Base-by-base conservation (phyloP, 2,888 invertebrate species). In the Digitonthophagus gazella region DNA sequence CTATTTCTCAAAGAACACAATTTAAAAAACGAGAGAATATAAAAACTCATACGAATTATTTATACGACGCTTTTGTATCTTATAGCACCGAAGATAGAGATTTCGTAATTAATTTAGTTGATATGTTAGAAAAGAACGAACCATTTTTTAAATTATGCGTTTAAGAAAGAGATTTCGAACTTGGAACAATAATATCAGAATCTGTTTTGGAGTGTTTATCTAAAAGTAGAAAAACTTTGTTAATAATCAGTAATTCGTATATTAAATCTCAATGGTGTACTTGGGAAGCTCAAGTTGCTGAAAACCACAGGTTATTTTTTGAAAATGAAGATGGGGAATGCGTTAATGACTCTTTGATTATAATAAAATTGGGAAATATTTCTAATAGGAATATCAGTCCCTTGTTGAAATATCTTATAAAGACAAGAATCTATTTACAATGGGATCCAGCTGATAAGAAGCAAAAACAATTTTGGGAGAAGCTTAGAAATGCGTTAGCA, bases 221-320 rank as follows among this genome's bases (percentile, higher is more conserved):
- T 22, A 85, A 86, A 67, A 89, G 90, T 77, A 86, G 87, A 70
- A 88, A 87, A 76, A 87, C 90, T 11, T 83, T 92, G 68, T 80
- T 92, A 67, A 82, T 92, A 6, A 84, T 92, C 63, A 91, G 91
- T 68, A 87, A 89, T 75, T 85, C 86, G 74, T 92, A 91, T 78
- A 87, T 90, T 0, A 86, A 87, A 75, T 90, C 90, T 19, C 89
- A 91, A 69, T 92, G 92, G 92, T 90, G 90, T 77, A 83, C 88
- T 55, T 88, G 90, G 87, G 91, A 91, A 76, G 88, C 90, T 8
- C 88, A 89, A 74, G 83, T 90, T 16, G 90, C 90, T 0, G 89
- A 90, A 74, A 86, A 89, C 76, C 88, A 89, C 73, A 84, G 89
- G 67, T 80, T 89, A 68, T 87, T 89, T 72, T 82, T 87, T 19